Evolutionary conservation across 2,888 invertebrate species (phyloP).

Genomic region (Drosophila tanythrix): DNA sequence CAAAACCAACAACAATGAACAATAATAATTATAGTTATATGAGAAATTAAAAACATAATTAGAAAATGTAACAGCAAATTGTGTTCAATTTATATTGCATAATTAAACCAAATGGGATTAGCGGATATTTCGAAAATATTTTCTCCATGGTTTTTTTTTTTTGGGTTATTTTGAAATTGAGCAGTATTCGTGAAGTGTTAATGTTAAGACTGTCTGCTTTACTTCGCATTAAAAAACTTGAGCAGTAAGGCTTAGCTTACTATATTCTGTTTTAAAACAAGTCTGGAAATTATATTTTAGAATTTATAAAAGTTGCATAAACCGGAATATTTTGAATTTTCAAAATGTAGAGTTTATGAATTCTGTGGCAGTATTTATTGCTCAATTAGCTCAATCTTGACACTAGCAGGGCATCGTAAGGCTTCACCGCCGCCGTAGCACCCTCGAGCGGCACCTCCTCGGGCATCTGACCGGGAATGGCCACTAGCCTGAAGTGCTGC

Average conservation of each 20-base stretch:
- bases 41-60: slow-evolving; percentile 48
- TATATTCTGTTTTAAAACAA: background rate
- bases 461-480: slow-evolving; percentile 89
- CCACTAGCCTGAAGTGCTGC: slow-evolving; percentile 89
- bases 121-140: slow-evolving; percentile 15
- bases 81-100: slow-evolving; percentile 35
- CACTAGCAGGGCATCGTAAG: slow-evolving; percentile 89
- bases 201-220: background rate
- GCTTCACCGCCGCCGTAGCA: slow-evolving; percentile 90
- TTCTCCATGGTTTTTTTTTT: background rate
- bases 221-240: background rate
- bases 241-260: background rate
- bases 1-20: slow-evolving; percentile 64
- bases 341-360: slow-evolving; percentile 3
- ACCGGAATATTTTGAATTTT: background rate
- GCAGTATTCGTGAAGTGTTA: background rate
- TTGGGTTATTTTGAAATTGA: background rate
- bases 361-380: background rate
- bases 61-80: slow-evolving; percentile 52
- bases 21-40: slow-evolving; percentile 71
- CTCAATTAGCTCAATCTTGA: slow-evolving; percentile 81
- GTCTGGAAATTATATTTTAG: background rate
- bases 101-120: slow-evolving; percentile 35
- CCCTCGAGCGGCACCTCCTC: slow-evolving; percentile 90
- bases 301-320: background rate